phyloP scores from a whole-genome alignment of 2,888 invertebrate species.

The Morpho achilles region DNA sequence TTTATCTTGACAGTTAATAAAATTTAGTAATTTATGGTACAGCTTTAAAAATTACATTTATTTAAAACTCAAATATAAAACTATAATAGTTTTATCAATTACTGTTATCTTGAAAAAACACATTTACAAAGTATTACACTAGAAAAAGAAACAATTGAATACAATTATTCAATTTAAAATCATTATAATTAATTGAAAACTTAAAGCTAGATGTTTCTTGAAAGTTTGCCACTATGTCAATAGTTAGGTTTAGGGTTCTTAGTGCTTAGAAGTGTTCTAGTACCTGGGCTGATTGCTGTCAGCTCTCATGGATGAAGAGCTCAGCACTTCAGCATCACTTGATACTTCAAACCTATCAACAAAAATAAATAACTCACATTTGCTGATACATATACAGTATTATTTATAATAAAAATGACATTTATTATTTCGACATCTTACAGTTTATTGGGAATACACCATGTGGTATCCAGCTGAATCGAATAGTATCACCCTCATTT shows the following conservation, averaged over 20 bases:
- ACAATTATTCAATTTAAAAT: conserved; percentile 14
- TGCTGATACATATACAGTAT: too few relatives aligned
- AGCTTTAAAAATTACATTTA: background rate
- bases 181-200: conserved; percentile 30
- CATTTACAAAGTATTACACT: conserved; percentile 20
- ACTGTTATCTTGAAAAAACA: conserved; percentile 1
- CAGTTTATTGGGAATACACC: too few relatives aligned
- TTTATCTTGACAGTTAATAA: background rate
- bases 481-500: too few relatives aligned
- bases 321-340: conserved; percentile 59
- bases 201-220: conserved; percentile 52
- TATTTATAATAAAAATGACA: too few relatives aligned
- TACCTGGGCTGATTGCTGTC: conserved; percentile 69
- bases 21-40: background rate
- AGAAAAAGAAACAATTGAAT: conserved; percentile 21
- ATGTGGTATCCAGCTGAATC: too few relatives aligned
- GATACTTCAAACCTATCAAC: conserved; percentile 55
- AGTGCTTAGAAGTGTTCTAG: conserved; percentile 50
- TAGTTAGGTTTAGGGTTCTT: conserved; percentile 64
- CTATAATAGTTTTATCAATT: too few relatives aligned
- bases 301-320: conserved; percentile 34
- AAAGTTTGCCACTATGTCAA: conserved; percentile 65
- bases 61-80: too few relatives aligned
- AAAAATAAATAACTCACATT: conserved; percentile 6
- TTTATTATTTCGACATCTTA: too few relatives aligned